phyloP scores from a whole-genome alignment of 2,797 vertebrate species.

The Pseudochromis fuscus region DNA sequence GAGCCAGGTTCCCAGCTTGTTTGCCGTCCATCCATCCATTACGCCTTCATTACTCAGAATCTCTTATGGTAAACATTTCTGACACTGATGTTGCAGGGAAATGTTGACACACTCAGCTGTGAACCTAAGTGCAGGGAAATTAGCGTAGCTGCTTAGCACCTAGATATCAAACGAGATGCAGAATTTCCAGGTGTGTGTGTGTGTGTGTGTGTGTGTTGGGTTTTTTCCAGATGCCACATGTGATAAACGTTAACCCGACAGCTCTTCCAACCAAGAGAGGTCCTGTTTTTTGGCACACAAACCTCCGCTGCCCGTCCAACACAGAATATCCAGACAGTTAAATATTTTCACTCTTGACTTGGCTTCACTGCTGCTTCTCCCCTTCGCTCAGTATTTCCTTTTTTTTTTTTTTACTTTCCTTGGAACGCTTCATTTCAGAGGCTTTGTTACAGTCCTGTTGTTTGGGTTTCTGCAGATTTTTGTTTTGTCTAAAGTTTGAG shows the following conservation, averaged over 20 bases:
- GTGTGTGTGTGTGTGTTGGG: no score
- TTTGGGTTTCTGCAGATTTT: slow-evolving; percentile 62
- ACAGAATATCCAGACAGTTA: slow-evolving; percentile 15
- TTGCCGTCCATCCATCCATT: slow-evolving; percentile 44
- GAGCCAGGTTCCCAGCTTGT: slow-evolving; percentile 56
- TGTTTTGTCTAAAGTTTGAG: slow-evolving; percentile 73
- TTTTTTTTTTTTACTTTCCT: slow-evolving; percentile 1
- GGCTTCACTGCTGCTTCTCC: background rate
- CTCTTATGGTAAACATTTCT: slow-evolving; percentile 38
- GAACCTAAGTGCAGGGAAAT: no score
- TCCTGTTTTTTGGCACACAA: background rate
- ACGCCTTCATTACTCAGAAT: slow-evolving; percentile 21
- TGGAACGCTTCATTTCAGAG: slow-evolving; percentile 23
- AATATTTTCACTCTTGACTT: slow-evolving; percentile 16
- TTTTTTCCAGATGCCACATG: background rate
- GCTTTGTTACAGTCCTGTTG: slow-evolving; percentile 52
- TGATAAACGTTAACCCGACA: background rate
- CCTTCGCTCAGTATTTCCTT: background rate
- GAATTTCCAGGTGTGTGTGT: background rate
- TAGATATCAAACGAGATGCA: no score
- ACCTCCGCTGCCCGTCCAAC: background rate
- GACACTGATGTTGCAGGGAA: slow-evolving; percentile 26
- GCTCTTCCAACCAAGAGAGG: background rate
- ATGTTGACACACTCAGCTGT: no score
- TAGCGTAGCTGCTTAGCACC: no score